phyloP scores from a whole-genome alignment of 2,888 invertebrate species.

The Ochlodes sylvanus region DNA sequence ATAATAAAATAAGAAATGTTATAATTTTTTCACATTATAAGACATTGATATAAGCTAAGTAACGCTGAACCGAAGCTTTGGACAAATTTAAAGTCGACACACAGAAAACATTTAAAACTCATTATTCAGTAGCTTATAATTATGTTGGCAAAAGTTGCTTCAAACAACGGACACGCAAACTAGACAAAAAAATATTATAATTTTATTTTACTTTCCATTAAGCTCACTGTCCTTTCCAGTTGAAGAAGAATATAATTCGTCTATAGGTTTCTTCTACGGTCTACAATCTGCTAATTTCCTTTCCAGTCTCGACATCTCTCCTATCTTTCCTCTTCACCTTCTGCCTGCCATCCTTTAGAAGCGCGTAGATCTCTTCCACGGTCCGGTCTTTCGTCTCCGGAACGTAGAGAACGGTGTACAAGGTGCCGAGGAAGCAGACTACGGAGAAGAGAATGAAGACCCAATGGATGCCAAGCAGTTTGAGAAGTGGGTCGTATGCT shows the following conservation, averaged over 20 bases:
- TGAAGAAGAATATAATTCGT: neutral
- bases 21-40: too few species aligned
- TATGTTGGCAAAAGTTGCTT: too few species aligned
- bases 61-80: too few species aligned
- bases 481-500: slow-evolving; percentile 75
- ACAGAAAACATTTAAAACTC: too few species aligned
- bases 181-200: too few species aligned
- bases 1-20: too few species aligned
- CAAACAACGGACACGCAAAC: too few species aligned
- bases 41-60: too few species aligned
- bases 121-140: too few species aligned
- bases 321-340: slow-evolving; percentile 70
- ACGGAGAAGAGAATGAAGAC: slow-evolving; percentile 77
- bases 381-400: slow-evolving; percentile 76
- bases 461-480: slow-evolving; percentile 78
- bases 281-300: slow-evolving; percentile 72
- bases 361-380: slow-evolving; percentile 74
- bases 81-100: too few species aligned
- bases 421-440: slow-evolving; percentile 74
- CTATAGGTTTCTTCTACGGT: slow-evolving; percentile 13
- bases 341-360: slow-evolving; percentile 67
- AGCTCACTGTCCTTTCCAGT: too few species aligned
- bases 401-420: slow-evolving; percentile 76
- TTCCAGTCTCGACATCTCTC: slow-evolving; percentile 60
- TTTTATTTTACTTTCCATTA: too few species aligned